phyloP scores from a whole-genome alignment of 2,888 invertebrate species.

The Lottia scabra region DNA sequence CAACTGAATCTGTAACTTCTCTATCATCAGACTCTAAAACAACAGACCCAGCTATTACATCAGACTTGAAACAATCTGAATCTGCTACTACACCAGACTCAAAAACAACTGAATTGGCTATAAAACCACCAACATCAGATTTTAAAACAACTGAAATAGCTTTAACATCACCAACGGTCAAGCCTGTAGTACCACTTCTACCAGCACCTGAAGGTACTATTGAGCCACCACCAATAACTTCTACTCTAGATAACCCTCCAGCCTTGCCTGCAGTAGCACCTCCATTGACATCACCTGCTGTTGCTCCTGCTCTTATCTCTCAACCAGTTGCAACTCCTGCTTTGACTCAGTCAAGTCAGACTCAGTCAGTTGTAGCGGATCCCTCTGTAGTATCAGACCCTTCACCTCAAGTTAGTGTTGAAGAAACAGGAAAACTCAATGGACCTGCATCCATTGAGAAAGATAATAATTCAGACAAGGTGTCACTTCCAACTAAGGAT shows the following conservation, averaged over 20 bases:
- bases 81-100: too few species aligned
- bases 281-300: not conserved
- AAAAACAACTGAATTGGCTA: too few species aligned
- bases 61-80: too few species aligned
- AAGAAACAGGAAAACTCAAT: not conserved
- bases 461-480: not conserved
- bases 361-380: not conserved
- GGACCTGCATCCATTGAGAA: constrained; percentile 3
- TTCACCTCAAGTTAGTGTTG: not conserved
- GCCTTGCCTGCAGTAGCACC: not conserved
- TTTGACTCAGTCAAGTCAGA: too few species aligned
- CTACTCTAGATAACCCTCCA: not conserved
- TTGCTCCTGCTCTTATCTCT: not conserved
- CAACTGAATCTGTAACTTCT: not conserved
- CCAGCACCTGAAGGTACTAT: not conserved
- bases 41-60: too few species aligned
- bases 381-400: not conserved
- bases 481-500: too few species aligned
- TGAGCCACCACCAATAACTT: not conserved
- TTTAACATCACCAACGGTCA: too few species aligned
- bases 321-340: not conserved
- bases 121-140: not conserved
- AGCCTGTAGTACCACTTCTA: too few species aligned
- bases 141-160: not conserved
- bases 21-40: too few species aligned